These are phyloP conservation scores for Geophilus truncorum DNA, from an alignment of 2,888 invertebrate species.

Conservation along the genomic window DNA sequence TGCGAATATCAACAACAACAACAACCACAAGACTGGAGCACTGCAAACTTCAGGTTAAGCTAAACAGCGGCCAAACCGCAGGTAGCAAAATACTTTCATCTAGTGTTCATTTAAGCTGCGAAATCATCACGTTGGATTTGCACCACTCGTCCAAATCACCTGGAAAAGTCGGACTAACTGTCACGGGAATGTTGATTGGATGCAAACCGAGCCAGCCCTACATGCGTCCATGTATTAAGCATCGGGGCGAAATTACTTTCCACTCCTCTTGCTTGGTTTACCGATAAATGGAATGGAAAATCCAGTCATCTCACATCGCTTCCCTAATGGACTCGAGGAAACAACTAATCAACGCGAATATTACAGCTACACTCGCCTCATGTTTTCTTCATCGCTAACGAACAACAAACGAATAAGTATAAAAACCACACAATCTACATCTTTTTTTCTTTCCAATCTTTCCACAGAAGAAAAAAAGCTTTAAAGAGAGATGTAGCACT, in stretches of 20 bases:
- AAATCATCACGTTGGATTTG: slow-evolving; percentile 10
- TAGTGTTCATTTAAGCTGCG: not conserved
- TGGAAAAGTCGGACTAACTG: slow-evolving; percentile 6
- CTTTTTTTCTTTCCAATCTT: not conserved
- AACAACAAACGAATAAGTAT: not conserved
- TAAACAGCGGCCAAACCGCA: slow-evolving; percentile 1
- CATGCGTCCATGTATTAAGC: not conserved
- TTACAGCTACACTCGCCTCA: not conserved
- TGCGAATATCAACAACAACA: not conserved
- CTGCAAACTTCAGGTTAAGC: not conserved
- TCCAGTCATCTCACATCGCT: slow-evolving; percentile 22
- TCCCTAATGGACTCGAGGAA: slow-evolving; percentile 22
- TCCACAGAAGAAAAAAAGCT: not conserved
- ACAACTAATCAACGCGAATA: slow-evolving; percentile 14
- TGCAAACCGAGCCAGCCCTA: not conserved
- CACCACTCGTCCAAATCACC: slow-evolving; percentile 10
- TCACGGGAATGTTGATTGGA: slow-evolving; percentile 24
- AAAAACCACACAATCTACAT: not conserved
- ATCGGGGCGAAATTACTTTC: not conserved
- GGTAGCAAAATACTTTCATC: not conserved
- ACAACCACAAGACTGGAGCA: not conserved
- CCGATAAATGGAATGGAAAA: slow-evolving; percentile 21
- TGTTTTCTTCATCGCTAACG: slow-evolving; percentile 21
- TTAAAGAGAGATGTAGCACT: not conserved
- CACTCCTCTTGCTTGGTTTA: slow-evolving; percentile 27